Evolutionary conservation across 1,140 invertebrate species (phyloP).

Genomic region (Sinella curviseta): DNA sequence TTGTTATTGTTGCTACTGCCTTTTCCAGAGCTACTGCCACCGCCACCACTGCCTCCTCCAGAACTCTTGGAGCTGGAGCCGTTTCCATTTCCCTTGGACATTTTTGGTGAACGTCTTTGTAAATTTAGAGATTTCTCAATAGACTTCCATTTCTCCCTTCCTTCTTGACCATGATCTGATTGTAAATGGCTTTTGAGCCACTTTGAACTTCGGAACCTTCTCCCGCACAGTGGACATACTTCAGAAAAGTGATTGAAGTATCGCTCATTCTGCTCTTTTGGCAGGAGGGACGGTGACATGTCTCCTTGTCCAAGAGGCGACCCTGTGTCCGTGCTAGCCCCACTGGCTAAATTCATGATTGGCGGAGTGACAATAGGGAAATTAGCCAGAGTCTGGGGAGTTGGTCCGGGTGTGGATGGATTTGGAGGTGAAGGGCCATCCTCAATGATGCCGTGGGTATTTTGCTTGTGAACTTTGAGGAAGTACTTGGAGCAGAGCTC

Average conservation of each 20-base stretch:
- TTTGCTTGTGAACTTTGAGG: constrained; percentile 92
- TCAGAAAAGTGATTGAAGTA: constrained; percentile 74
- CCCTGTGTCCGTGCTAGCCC: not conserved
- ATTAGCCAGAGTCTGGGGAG: constrained; percentile 57
- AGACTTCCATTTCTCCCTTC: constrained; percentile 70
- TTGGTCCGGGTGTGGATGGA: constrained; percentile 41
- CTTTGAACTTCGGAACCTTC: constrained; percentile 83
- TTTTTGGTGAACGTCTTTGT: constrained; percentile 34
- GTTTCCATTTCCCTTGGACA: not conserved
- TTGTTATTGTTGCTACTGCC: not conserved
- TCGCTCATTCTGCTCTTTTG: constrained; percentile 52
- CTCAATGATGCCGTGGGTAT: constrained; percentile 91
- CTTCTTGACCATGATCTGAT: constrained; percentile 77
- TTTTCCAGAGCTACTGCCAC: not conserved
- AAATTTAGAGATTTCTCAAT: constrained; percentile 52
- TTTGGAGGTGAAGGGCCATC: constrained; percentile 56
- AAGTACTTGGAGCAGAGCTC: constrained; percentile 98
- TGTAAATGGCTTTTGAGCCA: constrained; percentile 86
- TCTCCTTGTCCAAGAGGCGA: constrained; percentile 20
- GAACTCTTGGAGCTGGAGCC: constrained; percentile 3
- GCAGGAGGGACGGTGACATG: constrained; percentile 27
- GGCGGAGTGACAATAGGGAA: constrained; percentile 42
- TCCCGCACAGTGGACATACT: constrained; percentile 81
- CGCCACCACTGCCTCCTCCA: not conserved
- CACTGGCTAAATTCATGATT: constrained; percentile 5